A percentile compares a stretch with the other conserved stretches of the same genome.
Evolutionary conservation across 2,888 invertebrate genomes (phyloP).

Genomic region (Iselma pallidipennis): DNA sequence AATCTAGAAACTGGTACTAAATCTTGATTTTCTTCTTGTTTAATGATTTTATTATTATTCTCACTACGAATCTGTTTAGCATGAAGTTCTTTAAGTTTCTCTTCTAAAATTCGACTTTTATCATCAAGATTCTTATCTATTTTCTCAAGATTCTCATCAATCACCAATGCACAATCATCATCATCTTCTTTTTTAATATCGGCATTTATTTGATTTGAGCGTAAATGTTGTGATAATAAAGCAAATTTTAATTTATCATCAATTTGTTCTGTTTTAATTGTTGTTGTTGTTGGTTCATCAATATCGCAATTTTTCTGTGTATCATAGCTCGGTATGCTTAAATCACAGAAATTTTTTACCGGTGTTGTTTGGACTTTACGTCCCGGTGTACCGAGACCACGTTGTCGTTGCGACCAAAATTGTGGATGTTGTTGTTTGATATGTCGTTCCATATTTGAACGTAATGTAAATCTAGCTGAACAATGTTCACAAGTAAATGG

Average conservation of each 20-base stretch:
- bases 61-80: slow-evolving; percentile 33
- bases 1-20: slow-evolving; percentile 78
- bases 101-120: slow-evolving; percentile 40
- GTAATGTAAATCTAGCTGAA: slow-evolving; percentile 84
- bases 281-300: slow-evolving; percentile 35
- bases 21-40: slow-evolving; percentile 63
- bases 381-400: slow-evolving; percentile 61
- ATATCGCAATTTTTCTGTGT: slow-evolving; percentile 43
- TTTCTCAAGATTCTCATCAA: slow-evolving; percentile 65
- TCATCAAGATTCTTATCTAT: slow-evolving; percentile 41
- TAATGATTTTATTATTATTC: slow-evolving; percentile 40
- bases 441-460: slow-evolving; percentile 95
- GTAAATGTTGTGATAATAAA: slow-evolving; percentile 77
- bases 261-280: slow-evolving; percentile 50
- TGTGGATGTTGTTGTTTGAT: slow-evolving; percentile 94
- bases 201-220: slow-evolving; percentile 23
- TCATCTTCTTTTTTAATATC: slow-evolving; percentile 63
- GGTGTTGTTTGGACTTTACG: slow-evolving; percentile 54
- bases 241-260: slow-evolving; percentile 76
- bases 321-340: slow-evolving; percentile 49
- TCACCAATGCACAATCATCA: slow-evolving; percentile 66
- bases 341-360: slow-evolving; percentile 43
- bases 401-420: slow-evolving; percentile 80
- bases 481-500: slow-evolving; percentile 92
- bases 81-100: slow-evolving; percentile 37